phyloP scores from a whole-genome alignment of 2,888 invertebrate species.

The Sarcophaga subvicina region DNA sequence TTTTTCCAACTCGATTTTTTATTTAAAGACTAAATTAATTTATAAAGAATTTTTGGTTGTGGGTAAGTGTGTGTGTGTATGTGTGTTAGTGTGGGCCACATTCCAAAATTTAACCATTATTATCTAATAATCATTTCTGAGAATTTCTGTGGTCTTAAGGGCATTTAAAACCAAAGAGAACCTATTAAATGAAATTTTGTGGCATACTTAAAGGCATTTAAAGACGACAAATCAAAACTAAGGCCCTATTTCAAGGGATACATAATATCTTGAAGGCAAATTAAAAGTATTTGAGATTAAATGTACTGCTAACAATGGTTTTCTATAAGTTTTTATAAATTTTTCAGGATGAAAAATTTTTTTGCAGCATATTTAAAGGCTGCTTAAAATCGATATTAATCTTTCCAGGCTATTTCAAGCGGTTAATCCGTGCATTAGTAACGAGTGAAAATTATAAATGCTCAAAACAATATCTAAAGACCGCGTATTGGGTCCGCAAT shows the following conservation, averaged over 20 bases:
- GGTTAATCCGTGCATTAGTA: too few relatives aligned
- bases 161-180: conserved; percentile 4
- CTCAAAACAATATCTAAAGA: too few relatives aligned
- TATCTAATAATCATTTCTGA: conserved; percentile 54
- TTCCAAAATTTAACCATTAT: conserved; percentile 37
- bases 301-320: conserved; percentile 8
- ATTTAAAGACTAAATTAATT: conserved; percentile 60
- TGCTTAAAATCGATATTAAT: background rate
- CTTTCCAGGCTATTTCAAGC: too few relatives aligned
- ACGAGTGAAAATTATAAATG: too few relatives aligned
- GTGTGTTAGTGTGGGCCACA: background rate
- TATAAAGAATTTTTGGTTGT: conserved; percentile 36
- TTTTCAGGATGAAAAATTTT: background rate
- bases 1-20: background rate
- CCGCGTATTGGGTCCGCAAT: too few relatives aligned
- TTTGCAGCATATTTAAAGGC: background rate
- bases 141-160: conserved; percentile 43
- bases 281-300: background rate
- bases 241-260: too few relatives aligned
- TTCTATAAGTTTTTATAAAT: background rate
- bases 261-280: too few relatives aligned
- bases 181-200: background rate
- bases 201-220: background rate
- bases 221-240: background rate
- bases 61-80: background rate